A percentile compares a stretch with the other conserved stretches of the same genome.
Evolutionary conservation across 37 sponge, comb jelly and placozoan genomes (phyloP).

Genomic region (Dysidea cf. avara): DNA sequence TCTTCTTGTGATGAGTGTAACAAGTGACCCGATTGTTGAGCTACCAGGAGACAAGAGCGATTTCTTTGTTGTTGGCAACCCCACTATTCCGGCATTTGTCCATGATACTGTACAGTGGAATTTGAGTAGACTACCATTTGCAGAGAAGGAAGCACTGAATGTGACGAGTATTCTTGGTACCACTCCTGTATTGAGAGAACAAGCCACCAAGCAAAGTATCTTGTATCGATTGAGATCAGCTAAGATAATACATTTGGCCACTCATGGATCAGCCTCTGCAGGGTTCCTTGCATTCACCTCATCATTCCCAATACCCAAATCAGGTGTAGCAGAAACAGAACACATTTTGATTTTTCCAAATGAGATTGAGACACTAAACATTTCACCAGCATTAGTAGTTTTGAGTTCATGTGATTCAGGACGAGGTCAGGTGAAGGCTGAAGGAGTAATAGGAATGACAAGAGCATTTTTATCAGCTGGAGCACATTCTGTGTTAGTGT

Average conservation of each 20-base stretch:
- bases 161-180: slow-evolving; percentile 58
- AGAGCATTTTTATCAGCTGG: slow-evolving; percentile 82
- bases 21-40: slow-evolving; percentile 2
- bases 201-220: slow-evolving; percentile 62
- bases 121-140: slow-evolving; percentile 61
- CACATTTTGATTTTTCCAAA: slow-evolving; percentile 53
- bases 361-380: slow-evolving; percentile 62
- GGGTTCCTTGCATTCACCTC: slow-evolving; percentile 70
- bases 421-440: slow-evolving; percentile 62
- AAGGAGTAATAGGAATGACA: slow-evolving; percentile 80
- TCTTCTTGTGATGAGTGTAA: slow-evolving; percentile 40
- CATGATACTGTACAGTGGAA: slow-evolving; percentile 44
- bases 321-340: slow-evolving; percentile 17
- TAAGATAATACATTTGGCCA: slow-evolving; percentile 71
- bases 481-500: slow-evolving; percentile 75
- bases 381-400: slow-evolving; percentile 72
- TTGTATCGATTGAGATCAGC: slow-evolving; percentile 36
- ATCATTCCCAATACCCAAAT: neutral
- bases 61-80: slow-evolving; percentile 72
- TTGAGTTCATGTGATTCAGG: slow-evolving; percentile 73
- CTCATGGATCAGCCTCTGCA: slow-evolving; percentile 56
- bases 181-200: slow-evolving; percentile 46
- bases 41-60: slow-evolving; percentile 39
- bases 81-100: slow-evolving; percentile 51
- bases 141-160: slow-evolving; percentile 52